Evolutionary conservation across 1,140 invertebrate species (phyloP), one percentile per base, ranked within the genome.

Genomic region (Chymomyza costata): DNA sequence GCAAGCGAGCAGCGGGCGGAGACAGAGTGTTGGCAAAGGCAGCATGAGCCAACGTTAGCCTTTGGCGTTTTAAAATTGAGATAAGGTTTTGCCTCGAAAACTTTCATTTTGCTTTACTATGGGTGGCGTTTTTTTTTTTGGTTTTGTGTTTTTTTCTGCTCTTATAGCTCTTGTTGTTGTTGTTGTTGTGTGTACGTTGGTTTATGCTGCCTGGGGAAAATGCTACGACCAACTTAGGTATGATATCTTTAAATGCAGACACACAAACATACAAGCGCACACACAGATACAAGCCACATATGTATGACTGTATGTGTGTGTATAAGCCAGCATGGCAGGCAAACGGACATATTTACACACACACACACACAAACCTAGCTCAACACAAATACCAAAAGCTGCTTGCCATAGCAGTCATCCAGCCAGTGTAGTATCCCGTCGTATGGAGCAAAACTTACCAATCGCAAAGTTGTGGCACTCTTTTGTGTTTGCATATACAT

Each of bases 1-100:
- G 21, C 3, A 25, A 8, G 21, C 8, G 21, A 25, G 21, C 21
- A 25, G 21, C 21, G 30, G n/a, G 25, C 58, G 55, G 28, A 21
- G 13, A 43, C 30, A n/a, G 28, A 31, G 28, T 31, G 34, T 15
- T 28, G 21, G 14, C 35, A 30, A 13, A 28, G 37, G 31, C 45
- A 32, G 58, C 11, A 46, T 31, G 21, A 49, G 60, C 32, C 46
- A 41, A 31, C 25, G 58, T 38, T 49, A 46, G 57, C 68, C 38
- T 53, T 25, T 25, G 65, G 82, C 82, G 51, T 61, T 83, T 82
- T 59, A 70, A 83, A 83, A 83, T 83, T 83, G 81, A 70, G 82
- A 84, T 84, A 84, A 84, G 82, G 83, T 84, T 84, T 70, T 80
- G 76, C 71, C 82, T 83, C 62, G 50, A 74, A 82, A 84, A 82